phyloP scores from a whole-genome alignment of 2,797 vertebrate species.

The Ctenosaura bakeri region DNA sequence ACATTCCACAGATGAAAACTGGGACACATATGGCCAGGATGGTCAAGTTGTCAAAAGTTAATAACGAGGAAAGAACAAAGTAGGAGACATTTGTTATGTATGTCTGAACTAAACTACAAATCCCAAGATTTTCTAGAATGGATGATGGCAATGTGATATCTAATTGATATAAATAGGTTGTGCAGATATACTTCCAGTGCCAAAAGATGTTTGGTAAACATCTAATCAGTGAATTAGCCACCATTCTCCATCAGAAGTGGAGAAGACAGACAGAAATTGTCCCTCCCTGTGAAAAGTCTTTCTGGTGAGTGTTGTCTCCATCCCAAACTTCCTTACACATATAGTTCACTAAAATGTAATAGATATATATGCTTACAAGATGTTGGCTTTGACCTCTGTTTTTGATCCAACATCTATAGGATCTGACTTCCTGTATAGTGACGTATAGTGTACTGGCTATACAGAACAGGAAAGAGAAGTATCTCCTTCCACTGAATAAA shows the following conservation, averaged over 20 bases:
- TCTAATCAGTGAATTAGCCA: neutral
- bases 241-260: neutral
- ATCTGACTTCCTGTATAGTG: neutral
- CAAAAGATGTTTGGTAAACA: neutral
- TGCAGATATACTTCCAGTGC: no score
- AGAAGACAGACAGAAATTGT: neutral
- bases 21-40: no score
- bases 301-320: neutral
- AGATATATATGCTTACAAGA: neutral
- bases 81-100: no score
- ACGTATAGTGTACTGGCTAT: neutral
- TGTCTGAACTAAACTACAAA: no score
- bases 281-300: neutral
- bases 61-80: no score
- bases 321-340: neutral
- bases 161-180: no score
- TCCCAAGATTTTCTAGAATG: no score
- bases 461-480: neutral
- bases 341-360: neutral
- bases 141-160: no score
- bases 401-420: neutral
- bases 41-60: no score
- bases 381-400: neutral
- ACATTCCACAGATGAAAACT: no score
- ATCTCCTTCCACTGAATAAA: neutral